Conservation (phyloP, 2,113 vertebrate species). For the Papio anubis region DNA sequence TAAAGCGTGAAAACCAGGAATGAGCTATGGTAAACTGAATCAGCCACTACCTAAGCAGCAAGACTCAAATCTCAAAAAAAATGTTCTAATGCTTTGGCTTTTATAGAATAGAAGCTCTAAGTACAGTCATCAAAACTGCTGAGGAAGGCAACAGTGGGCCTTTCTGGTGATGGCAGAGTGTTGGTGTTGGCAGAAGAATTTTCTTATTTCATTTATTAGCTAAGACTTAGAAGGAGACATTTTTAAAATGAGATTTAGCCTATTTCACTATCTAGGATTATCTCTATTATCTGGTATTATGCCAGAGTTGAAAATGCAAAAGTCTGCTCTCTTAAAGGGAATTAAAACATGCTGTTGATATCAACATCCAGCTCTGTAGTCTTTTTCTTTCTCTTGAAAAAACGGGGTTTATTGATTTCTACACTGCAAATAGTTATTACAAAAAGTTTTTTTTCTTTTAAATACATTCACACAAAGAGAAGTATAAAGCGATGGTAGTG, state of each 20-base stretch:
- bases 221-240: background rate
- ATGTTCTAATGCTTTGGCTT: too few species aligned
- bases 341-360: background rate
- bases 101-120: too few species aligned
- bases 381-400: background rate
- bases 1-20: too few species aligned
- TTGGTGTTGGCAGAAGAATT: background rate
- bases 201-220: background rate
- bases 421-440: constrained; percentile 99
- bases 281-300: background rate
- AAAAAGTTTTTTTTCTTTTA: constrained; percentile 91
- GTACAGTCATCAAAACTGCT: background rate
- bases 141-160: background rate
- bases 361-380: background rate
- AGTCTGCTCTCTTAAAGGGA: background rate
- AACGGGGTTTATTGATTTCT: constrained; percentile 99
- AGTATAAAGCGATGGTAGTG: constrained; percentile 92
- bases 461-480: constrained; percentile 95
- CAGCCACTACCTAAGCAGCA: too few species aligned
- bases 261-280: background rate
- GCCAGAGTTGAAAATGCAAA: background rate
- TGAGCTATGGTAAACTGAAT: too few species aligned
- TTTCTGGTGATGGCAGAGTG: background rate
- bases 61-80: too few species aligned
- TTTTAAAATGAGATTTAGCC: background rate